Evolutionary conservation across 2,113 vertebrate species (phyloP).

Genomic region (Vimba vimba): DNA sequence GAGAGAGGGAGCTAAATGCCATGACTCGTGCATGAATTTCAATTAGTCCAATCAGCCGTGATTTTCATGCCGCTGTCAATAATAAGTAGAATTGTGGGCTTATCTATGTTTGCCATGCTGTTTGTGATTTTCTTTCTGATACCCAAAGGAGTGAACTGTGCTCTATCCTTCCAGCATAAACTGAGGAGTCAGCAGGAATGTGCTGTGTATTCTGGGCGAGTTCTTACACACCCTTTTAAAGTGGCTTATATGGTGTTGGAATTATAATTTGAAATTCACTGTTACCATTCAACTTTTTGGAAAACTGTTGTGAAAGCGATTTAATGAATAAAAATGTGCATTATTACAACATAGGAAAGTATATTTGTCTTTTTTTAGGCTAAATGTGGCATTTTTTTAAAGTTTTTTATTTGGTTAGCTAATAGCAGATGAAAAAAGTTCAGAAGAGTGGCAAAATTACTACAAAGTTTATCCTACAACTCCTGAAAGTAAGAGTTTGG

Average conservation of each 20-base stretch:
- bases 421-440: constrained; percentile 1
- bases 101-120: constrained; percentile 58
- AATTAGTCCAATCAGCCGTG: constrained; percentile 61
- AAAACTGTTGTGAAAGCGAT: not conserved
- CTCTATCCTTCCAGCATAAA: constrained; percentile 44
- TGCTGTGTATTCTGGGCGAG: constrained; percentile 24
- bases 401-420: not conserved
- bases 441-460: not conserved
- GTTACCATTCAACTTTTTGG: constrained; percentile 30
- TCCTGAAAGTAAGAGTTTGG: constrained; percentile 20
- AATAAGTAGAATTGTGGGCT: constrained; percentile 55
- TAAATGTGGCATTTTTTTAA: not conserved
- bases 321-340: not conserved
- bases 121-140: constrained; percentile 56
- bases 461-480: constrained; percentile 31
- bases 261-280: constrained; percentile 31
- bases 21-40: constrained; percentile 68
- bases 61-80: constrained; percentile 52
- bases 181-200: constrained; percentile 50
- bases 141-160: constrained; percentile 48
- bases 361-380: not conserved
- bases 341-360: not conserved
- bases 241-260: constrained; percentile 34
- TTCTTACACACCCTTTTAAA: constrained; percentile 29
- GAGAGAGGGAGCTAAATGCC: constrained; percentile 68